These are phyloP conservation scores for Macquaria ambigua DNA, from an alignment of 2,113 vertebrate genomes.

Conservation along the genomic window DNA sequence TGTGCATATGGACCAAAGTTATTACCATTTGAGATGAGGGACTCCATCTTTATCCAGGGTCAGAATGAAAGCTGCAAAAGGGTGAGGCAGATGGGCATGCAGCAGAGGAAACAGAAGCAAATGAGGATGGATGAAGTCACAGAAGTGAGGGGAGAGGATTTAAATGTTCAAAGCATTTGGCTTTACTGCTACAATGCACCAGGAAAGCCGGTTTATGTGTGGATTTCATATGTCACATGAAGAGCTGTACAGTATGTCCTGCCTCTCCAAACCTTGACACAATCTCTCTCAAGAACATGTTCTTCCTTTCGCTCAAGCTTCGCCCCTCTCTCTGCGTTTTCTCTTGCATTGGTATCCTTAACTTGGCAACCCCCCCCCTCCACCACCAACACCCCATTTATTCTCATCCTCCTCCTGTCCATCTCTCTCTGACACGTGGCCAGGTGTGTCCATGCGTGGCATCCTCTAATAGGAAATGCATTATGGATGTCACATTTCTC, in stretches of 20 bases:
- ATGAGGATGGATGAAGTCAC: slow-evolving; percentile 67
- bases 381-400: slow-evolving; percentile 60
- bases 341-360: slow-evolving; percentile 40
- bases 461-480: slow-evolving; percentile 80
- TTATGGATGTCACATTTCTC: slow-evolving; percentile 84
- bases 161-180: slow-evolving; percentile 76
- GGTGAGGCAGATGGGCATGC: slow-evolving; percentile 42
- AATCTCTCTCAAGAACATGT: slow-evolving; percentile 25
- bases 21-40: slow-evolving; percentile 76
- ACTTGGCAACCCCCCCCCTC: slow-evolving; percentile 28
- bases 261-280: slow-evolving; percentile 53
- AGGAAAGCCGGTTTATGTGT: slow-evolving; percentile 65
- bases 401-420: slow-evolving; percentile 77
- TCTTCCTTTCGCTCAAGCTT: slow-evolving; percentile 35
- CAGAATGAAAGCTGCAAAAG: slow-evolving; percentile 57
- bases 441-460: slow-evolving; percentile 78
- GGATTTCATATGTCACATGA: slow-evolving; percentile 68
- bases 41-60: slow-evolving; percentile 73
- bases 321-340: neutral
- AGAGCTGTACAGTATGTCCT: slow-evolving; percentile 31
- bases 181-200: slow-evolving; percentile 64
- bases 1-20: slow-evolving; percentile 70
- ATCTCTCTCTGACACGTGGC: slow-evolving; percentile 76
- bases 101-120: slow-evolving; percentile 58
- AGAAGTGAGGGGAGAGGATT: slow-evolving; percentile 69